Evolutionary conservation across 2,797 vertebrate species (phyloP), one percentile per base, ranked within the genome.

Genomic region (Hippoglossus hippoglossus): DNA sequence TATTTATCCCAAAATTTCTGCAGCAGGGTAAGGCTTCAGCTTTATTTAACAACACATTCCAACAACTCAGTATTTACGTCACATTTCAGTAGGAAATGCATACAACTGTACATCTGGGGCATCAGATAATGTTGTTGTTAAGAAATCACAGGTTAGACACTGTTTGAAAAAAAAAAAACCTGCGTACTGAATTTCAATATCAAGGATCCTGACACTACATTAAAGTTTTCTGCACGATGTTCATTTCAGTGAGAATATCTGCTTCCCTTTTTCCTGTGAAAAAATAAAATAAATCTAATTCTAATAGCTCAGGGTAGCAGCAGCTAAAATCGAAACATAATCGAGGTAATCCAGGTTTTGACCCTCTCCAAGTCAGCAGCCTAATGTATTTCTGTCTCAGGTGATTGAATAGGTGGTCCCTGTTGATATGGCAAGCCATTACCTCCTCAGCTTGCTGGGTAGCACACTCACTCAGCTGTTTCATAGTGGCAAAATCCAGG

Each of bases 351-450:
- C 87, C 79, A 47, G 16, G 67, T 76, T 82, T 55, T 85, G 79
- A 89, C 80, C 82, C 82, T 67, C 71, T 85, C 65, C 73, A 39
- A 75, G 72, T 87, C 79, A 77, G 60, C 22, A 10, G 70, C 65
- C 31, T 73, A 87, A 88, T 83, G 87, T 83, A 81, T 91, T 89
- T 91, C 84, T 90, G 85, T 92, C 84, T 63, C 34, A 15, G 46
- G 71, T 89, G 87, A 92, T 86, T 88, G 81, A 87, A 65, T 63
- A 63, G 77, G 57, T 52, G 63, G 54, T 53, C 71, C 52, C 56
- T 60, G 61, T 63, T 89, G 61, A 80, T 81, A 60, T 71, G 62
- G 64, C 58, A 31, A 70, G 34, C 56, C 66, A 39, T 61, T 73
- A 25, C 21, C 44, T 46, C 8, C 44, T 46, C 44, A 46, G 44